Base-by-base conservation (phyloP, 2,888 invertebrate genomes). In the Cephus runcator region DNA sequence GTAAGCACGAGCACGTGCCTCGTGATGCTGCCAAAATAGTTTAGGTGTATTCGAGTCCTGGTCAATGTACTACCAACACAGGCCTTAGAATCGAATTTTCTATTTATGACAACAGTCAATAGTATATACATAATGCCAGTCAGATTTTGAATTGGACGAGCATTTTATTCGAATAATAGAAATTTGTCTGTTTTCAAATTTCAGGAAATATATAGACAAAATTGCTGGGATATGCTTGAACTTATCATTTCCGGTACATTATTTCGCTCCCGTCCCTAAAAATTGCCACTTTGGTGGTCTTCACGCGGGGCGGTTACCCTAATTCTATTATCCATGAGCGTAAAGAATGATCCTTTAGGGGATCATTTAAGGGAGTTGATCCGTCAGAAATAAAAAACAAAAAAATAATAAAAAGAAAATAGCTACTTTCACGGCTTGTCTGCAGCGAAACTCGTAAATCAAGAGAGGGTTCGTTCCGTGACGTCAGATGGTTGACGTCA, bases 1-100 rank as follows among this genome's bases (percentile, higher is more conserved):
- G 71, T 71, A 34, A 34, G 4, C 33, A 15, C 15, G 12, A 34
- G 71, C 71, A 71, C 71, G 71, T 71, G 71, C 31, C 31, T 34
- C 12, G 71, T 6, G 33, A 31, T 11, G 31, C 31, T 71, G 71
- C 71, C 71, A 71, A 71, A 71, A 71, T 71, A 71, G 11, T 71
- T 71, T 34, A 71, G 33, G 71, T 71, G 71, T 71, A 31, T 71
- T 71, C 31, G 11, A 56, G 56, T 31, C 71, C 31, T 71, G 71
- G 71, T 71, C 71, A 71, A 71, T 23, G 71, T 34, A 71, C 71
- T 71, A 34, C 71, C 71, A 56, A 56, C 56, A 9, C 56, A 56
- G 56, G 23, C 56, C 56, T 56, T 56, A 23, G 23, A 56, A 56
- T 56, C 2, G 56, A 56, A 56, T 9, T 56, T 56, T 56, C 56